phyloP scores from a whole-genome alignment of 2,888 invertebrate genomes.

The Zeuzera pyrina region DNA sequence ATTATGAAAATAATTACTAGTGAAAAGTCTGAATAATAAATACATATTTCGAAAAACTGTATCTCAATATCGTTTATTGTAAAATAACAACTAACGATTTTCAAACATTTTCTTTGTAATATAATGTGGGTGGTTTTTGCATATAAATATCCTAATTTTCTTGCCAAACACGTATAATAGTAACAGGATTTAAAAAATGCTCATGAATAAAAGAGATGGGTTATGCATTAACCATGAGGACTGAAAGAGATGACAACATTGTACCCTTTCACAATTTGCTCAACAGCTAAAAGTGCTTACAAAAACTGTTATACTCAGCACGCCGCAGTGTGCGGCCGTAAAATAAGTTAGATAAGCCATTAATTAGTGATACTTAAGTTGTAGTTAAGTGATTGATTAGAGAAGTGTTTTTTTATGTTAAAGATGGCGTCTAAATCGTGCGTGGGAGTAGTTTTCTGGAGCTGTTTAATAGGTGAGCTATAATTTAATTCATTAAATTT shows the following conservation, averaged over 20 bases:
- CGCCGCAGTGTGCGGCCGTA: constrained; percentile 55
- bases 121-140: too few relatives aligned
- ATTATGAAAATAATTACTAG: too few relatives aligned
- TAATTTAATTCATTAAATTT: not conserved
- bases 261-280: constrained; percentile 59
- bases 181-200: constrained; percentile 57
- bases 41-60: too few relatives aligned
- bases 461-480: constrained; percentile 56
- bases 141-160: constrained; percentile 40
- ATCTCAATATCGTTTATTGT: too few relatives aligned
- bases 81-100: too few relatives aligned
- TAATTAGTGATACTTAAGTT: constrained; percentile 44
- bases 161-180: constrained; percentile 59
- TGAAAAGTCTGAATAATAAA: too few relatives aligned
- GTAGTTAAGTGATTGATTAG: constrained; percentile 33
- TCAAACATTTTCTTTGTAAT: too few relatives aligned
- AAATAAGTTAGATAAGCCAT: constrained; percentile 33
- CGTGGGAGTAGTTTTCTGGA: constrained; percentile 41
- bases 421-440: constrained; percentile 57
- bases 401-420: constrained; percentile 35
- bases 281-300: constrained; percentile 55
- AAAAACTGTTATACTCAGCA: constrained; percentile 64
- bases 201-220: too few relatives aligned
- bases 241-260: constrained; percentile 35
- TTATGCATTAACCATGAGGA: constrained; percentile 22